phyloP scores from a whole-genome alignment of 2,797 vertebrate species.

The Chloroceryle amazona region DNA sequence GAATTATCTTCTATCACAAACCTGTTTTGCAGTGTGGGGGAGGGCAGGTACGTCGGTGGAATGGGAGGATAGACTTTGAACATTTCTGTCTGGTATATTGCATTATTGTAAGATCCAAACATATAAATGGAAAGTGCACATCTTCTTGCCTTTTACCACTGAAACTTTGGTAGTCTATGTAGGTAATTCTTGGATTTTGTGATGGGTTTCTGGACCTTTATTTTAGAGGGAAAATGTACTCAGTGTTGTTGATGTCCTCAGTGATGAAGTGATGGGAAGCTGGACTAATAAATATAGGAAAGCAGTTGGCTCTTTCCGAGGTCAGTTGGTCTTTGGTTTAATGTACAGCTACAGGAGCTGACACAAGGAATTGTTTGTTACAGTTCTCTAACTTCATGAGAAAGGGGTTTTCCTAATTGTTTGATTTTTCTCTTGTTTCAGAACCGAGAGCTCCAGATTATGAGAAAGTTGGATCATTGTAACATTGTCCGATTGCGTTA shows the following conservation, averaged over 20 bases:
- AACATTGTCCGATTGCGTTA: constrained; percentile 98
- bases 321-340: background rate
- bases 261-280: background rate
- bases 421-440: constrained; percentile 76
- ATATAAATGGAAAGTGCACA: background rate
- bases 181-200: background rate
- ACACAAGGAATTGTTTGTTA: background rate
- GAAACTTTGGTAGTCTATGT: background rate
- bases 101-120: background rate
- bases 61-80: background rate
- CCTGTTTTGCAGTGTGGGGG: background rate
- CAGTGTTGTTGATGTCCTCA: background rate
- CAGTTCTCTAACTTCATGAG: background rate
- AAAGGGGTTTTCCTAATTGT: background rate
- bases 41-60: background rate
- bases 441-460: constrained; percentile 98
- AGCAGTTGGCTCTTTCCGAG: background rate
- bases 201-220: background rate
- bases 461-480: constrained; percentile 99
- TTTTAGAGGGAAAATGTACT: background rate
- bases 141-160: background rate
- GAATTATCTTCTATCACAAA: background rate
- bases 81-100: background rate
- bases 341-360: no score
- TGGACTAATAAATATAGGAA: background rate